Base-by-base conservation (phyloP, 2,888 invertebrate species). In the Amorpha juglandis region DNA sequence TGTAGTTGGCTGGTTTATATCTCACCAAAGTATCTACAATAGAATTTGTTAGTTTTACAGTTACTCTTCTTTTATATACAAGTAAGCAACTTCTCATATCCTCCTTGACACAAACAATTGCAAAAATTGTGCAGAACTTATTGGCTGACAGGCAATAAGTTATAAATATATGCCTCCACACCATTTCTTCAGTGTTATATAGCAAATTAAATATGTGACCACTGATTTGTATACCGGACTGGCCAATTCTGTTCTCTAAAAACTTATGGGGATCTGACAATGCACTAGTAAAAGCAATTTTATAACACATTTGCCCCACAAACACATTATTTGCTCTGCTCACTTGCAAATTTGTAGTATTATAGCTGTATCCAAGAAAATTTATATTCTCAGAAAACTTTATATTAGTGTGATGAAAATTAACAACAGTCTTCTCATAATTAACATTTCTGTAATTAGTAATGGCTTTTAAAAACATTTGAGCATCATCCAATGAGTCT, bases 131-230 rank as follows among this genome's bases (percentile, higher is more conserved):
- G 63, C 93, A 93, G 68, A 93, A 90, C 76, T 92, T 94, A 74
- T 94, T 93, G 0, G 93, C 93, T 19, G 93, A 92, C 19, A 93
- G 72, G 74, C 90, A 91, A 42, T 90, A 84, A n/a, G 92, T 90
- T 6, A 82, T 80, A 72, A 93, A 94, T 67, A 91, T 75, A 70
- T 93, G 90, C 4, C 74, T 78, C 94, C 93, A 93, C 67, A 92
- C 75, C 4, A 84, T 68, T 68, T 82, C 78, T 78, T 92, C 92
- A 63, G 76, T 79, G 63, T 91, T 92, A 68, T 90, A 78, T 12
- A 80, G 66, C 1, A 92, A 82, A 74, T 92, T 93, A 47, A 94
- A 92, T 64, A 92, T 79, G 67, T 90, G 91, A n/a, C 84, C 75
- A 66, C 81, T 90, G n/a, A 93, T 84, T 74, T 87, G 88, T 62